Percentiles rank a stretch among this genome's conserved stretches.
phyloP scores from a whole-genome alignment of 2,113 vertebrate genomes.

The Mesocricetus auratus region DNA sequence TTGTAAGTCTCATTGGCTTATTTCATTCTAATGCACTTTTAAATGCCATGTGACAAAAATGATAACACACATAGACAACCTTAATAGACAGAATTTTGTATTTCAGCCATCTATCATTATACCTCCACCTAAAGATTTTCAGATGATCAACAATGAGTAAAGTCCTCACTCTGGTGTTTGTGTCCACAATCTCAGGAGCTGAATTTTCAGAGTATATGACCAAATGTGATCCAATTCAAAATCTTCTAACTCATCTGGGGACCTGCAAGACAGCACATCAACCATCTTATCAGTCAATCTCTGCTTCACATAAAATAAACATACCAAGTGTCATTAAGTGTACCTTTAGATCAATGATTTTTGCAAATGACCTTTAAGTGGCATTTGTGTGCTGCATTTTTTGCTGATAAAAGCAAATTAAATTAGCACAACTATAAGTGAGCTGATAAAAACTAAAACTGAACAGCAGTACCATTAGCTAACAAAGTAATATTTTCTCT shows the following conservation, averaged over 20 bases:
- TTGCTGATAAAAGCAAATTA: conserved; percentile 91
- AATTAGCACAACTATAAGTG: conserved; percentile 89
- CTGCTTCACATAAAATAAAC: conserved; percentile 86
- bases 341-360: conserved; percentile 89
- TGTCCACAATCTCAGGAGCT: neutral
- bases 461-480: conserved; percentile 90
- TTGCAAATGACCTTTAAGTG: conserved; percentile 89
- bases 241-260: conserved; percentile 58
- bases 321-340: conserved; percentile 86
- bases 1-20: conserved; percentile 67
- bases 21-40: conserved; percentile 59
- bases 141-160: neutral
- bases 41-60: conserved; percentile 57
- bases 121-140: conserved; percentile 17
- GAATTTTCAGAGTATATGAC: neutral
- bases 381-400: conserved; percentile 85
- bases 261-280: conserved; percentile 73
- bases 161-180: neutral
- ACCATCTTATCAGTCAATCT: conserved; percentile 82
- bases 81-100: neutral
- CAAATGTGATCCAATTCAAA: conserved; percentile 13
- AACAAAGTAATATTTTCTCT: conserved; percentile 92
- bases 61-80: neutral
- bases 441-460: conserved; percentile 88
- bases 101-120: neutral